Percentiles rank a stretch among this genome's conserved stretches.
These are phyloP conservation scores for Agrochola litura DNA, from an alignment of 2,888 invertebrate genomes.

Conservation along the genomic window DNA sequence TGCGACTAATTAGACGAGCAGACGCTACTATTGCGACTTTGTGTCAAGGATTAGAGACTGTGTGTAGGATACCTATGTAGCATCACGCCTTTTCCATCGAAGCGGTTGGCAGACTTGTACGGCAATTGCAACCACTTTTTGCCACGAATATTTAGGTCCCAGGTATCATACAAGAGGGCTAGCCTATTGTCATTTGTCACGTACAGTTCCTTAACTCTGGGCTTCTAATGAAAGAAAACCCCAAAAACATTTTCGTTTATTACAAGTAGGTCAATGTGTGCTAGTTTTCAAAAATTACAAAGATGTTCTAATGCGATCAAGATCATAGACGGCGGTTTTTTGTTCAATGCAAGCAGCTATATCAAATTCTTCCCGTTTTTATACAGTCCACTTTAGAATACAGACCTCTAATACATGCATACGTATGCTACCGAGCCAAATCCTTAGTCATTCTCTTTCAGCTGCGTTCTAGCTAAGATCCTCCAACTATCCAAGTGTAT, in stretches of 20 bases:
- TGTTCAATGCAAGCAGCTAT: neutral
- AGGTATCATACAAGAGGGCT: neutral
- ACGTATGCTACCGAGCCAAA: neutral
- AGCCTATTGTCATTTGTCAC: neutral
- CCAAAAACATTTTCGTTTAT: neutral
- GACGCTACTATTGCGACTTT: slow-evolving; percentile 10
- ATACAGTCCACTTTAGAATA: neutral
- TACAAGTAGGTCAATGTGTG: neutral
- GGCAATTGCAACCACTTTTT: neutral
- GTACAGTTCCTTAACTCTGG: neutral
- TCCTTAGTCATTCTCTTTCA: neutral
- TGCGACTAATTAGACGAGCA: slow-evolving; percentile 49
- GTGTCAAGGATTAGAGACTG: slow-evolving; percentile 6
- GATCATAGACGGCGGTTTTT: neutral
- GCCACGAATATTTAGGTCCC: neutral
- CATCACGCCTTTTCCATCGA: neutral
- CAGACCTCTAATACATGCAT: neutral
- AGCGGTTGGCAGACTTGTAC: neutral
- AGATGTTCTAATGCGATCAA: neutral
- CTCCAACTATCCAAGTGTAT: neutral
- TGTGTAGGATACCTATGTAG: neutral
- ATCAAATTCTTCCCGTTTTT: neutral
- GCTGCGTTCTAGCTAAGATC: neutral
- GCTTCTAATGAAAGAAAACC: neutral
- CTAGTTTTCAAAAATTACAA: neutral